Conservation (phyloP, 2,888 invertebrate species). For the Chymomyza fuscimana region DNA sequence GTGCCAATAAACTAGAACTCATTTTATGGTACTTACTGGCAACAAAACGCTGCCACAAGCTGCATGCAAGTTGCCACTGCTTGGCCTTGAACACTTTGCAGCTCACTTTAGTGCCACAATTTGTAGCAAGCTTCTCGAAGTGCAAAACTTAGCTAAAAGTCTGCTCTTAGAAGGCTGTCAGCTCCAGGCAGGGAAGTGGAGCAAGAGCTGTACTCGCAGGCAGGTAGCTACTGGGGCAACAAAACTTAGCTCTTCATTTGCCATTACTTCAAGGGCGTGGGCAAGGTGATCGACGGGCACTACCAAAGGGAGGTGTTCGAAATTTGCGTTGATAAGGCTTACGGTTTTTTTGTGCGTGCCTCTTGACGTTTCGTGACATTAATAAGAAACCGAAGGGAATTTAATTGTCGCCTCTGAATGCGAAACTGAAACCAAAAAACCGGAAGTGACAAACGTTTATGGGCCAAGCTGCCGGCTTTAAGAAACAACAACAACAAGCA, state of each 20-base stretch:
- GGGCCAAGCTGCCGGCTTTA: background rate
- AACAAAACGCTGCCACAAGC: constrained; percentile 54
- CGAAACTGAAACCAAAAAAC: constrained; percentile 37
- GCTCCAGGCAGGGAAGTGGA: constrained; percentile 20
- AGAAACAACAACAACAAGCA: constrained; percentile 1
- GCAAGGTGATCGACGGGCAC: too few species aligned
- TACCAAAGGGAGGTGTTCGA: background rate
- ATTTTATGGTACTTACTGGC: constrained; percentile 64
- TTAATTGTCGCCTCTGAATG: constrained; percentile 61
- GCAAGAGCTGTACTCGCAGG: constrained; percentile 1
- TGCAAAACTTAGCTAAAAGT: constrained; percentile 46
- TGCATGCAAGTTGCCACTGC: constrained; percentile 18
- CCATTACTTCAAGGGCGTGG: constrained; percentile 46
- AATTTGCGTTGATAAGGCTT: constrained; percentile 6
- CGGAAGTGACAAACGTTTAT: constrained; percentile 40
- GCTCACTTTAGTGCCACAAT: constrained; percentile 40
- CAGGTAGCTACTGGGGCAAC: constrained; percentile 26
- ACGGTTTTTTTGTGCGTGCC: constrained; percentile 61
- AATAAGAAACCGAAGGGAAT: constrained; percentile 67
- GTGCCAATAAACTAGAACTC: constrained; percentile 62
- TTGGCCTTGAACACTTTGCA: constrained; percentile 50
- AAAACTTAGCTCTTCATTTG: constrained; percentile 54
- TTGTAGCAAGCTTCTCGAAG: constrained; percentile 46
- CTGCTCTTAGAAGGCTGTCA: constrained; percentile 19
- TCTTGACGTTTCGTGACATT: constrained; percentile 63